Evolutionary conservation across 2,888 invertebrate genomes (phyloP).

Genomic region (Periphyllus acericola): DNA sequence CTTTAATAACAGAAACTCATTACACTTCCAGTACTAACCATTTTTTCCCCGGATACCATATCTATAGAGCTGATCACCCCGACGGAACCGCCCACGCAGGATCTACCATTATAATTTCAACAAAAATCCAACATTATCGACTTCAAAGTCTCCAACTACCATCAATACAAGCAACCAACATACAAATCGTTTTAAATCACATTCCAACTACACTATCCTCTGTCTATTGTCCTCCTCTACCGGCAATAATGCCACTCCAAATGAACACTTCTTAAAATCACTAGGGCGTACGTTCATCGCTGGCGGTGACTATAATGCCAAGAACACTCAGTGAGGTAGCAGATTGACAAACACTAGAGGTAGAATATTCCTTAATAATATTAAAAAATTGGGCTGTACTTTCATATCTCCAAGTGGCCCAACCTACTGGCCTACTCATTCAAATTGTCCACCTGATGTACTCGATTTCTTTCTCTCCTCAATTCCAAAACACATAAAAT

Average conservation of each 20-base stretch:
- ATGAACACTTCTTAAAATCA: neutral
- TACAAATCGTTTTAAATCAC: too few relatives aligned
- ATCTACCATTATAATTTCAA: too few relatives aligned
- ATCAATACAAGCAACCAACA: too few relatives aligned
- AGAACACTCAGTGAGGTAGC: neutral
- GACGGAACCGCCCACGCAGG: too few relatives aligned
- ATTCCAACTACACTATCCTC: neutral
- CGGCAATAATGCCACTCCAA: neutral
- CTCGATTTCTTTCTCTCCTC: too few relatives aligned
- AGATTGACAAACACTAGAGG: conserved; percentile 10
- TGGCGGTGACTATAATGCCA: neutral
- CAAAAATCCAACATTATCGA: too few relatives aligned
- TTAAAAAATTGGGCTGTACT: neutral
- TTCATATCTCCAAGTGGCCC: neutral
- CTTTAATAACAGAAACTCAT: neutral
- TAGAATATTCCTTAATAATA: neutral
- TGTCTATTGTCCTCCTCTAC: neutral
- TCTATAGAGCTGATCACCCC: too few relatives aligned
- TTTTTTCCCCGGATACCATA: too few relatives aligned
- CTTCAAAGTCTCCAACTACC: too few relatives aligned
- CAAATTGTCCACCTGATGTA: too few relatives aligned
- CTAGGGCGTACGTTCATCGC: neutral
- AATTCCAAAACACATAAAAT: too few relatives aligned
- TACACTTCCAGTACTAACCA: conserved; percentile 2
- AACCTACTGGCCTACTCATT: neutral